phyloP scores from a whole-genome alignment of 2,888 invertebrate species.

The Octonoba sinensis region DNA sequence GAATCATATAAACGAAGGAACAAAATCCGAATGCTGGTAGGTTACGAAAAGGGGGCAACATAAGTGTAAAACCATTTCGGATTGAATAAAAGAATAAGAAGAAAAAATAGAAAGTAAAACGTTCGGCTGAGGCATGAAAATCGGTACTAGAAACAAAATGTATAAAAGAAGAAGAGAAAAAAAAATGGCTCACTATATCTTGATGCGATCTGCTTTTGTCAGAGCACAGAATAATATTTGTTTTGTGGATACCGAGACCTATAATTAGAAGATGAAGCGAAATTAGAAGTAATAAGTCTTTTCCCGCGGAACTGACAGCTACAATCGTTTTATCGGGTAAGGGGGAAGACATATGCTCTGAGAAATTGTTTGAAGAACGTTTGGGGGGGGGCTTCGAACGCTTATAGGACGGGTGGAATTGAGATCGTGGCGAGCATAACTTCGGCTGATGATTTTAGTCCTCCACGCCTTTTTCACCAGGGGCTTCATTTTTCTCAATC shows the following conservation, averaged over 20 bases:
- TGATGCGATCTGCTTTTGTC: conserved; percentile 44
- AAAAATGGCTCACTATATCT: conserved; percentile 24
- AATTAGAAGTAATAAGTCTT: conserved; percentile 63
- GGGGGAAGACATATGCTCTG: conserved; percentile 5
- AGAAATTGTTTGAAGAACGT: conserved; percentile 29
- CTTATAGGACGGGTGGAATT: conserved; percentile 15
- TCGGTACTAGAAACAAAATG: background rate
- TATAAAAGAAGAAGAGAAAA: background rate
- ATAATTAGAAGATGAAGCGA: conserved; percentile 59
- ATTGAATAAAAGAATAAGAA: too few relatives aligned
- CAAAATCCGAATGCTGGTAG: too few relatives aligned
- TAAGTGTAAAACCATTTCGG: too few relatives aligned
- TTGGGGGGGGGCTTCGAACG: conserved; percentile 5
- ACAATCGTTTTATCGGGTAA: conserved; percentile 46
- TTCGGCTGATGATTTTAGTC: conserved; percentile 29
- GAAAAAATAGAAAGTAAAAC: too few relatives aligned
- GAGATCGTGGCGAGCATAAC: conserved; percentile 54
- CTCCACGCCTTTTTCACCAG: conserved; percentile 47
- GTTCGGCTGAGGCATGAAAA: too few relatives aligned
- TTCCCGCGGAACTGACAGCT: conserved; percentile 44
- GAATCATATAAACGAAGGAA: too few relatives aligned
- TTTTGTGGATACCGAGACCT: conserved; percentile 59
- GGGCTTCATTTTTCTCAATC: conserved; percentile 55
- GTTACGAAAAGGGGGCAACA: too few relatives aligned
- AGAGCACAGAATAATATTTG: conserved; percentile 53